Conservation (phyloP, 2,797 vertebrate species). For the Etheostoma perlongum region DNA sequence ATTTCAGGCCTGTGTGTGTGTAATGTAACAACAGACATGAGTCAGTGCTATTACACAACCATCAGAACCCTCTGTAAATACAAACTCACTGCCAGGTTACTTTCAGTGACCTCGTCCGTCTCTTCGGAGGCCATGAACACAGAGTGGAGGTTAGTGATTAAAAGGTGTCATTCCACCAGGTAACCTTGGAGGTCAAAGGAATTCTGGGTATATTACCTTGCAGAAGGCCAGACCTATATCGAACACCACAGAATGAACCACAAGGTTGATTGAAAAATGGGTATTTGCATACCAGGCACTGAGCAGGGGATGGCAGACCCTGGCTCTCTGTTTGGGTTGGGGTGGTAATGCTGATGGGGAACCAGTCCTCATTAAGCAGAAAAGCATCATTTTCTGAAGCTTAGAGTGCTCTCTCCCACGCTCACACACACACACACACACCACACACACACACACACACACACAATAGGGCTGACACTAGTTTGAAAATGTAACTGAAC, state of each 20-base stretch:
- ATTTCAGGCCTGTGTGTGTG: too few species aligned
- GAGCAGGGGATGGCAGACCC: constrained; percentile 43
- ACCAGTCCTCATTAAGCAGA: constrained; percentile 51
- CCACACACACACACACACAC: constrained; percentile 50
- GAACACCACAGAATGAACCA: constrained; percentile 60
- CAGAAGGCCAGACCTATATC: constrained; percentile 59
- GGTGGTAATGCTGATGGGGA: constrained; percentile 28
- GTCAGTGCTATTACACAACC: constrained; percentile 10
- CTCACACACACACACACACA: constrained; percentile 12
- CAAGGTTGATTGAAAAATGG: constrained; percentile 78
- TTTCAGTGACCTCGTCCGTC: constrained; percentile 42
- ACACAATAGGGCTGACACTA: constrained; percentile 52
- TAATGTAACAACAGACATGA: neutral
- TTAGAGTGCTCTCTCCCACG: constrained; percentile 14
- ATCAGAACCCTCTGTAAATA: constrained; percentile 23
- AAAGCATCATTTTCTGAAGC: constrained; percentile 52
- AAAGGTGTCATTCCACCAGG: constrained; percentile 68
- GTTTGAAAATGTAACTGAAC: constrained; percentile 49
- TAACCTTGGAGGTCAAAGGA: constrained; percentile 73
- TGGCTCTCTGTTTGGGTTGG: constrained; percentile 33
- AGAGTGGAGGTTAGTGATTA: constrained; percentile 73
- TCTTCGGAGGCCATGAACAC: constrained; percentile 38
- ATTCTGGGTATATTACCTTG: constrained; percentile 73
- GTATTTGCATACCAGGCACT: constrained; percentile 72
- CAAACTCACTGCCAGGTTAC: constrained; percentile 34